A percentile compares a stretch with the other conserved stretches of the same genome.
Evolutionary conservation across 2,888 invertebrate species (phyloP).

Genomic region (Hymenopus coronatus): DNA sequence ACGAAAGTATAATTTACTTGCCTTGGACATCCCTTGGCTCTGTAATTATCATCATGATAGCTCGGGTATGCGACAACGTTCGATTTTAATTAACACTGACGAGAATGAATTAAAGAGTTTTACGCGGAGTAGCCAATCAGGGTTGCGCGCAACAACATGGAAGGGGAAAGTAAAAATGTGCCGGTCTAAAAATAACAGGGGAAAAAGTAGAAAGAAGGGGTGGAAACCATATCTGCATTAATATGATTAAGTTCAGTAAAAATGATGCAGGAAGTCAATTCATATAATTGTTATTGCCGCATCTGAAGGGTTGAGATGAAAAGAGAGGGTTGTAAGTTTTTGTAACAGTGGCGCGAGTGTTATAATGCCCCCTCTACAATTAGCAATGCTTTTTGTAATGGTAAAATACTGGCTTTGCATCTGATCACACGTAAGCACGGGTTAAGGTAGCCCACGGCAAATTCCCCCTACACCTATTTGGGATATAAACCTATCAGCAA

Average conservation of each 20-base stretch:
- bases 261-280: slow-evolving; percentile 27
- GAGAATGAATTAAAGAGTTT: slow-evolving; percentile 23
- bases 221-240: slow-evolving; percentile 5
- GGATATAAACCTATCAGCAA: neutral
- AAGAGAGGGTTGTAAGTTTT: neutral
- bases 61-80: neutral
- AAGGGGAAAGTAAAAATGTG: neutral
- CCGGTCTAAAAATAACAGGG: neutral
- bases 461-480: neutral
- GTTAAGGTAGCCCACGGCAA: neutral
- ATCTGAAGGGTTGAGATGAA: neutral
- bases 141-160: slow-evolving; percentile 4
- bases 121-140: slow-evolving; percentile 16
- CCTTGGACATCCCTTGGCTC: neutral
- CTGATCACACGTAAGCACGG: neutral
- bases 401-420: neutral
- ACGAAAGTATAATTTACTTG: neutral
- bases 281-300: slow-evolving; percentile 26
- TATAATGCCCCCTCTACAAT: neutral
- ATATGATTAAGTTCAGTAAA: slow-evolving; percentile 23
- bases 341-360: neutral
- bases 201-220: neutral
- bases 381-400: neutral
- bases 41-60: slow-evolving; percentile 11
- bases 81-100: slow-evolving; percentile 29